Conservation (phyloP, 2,113 vertebrate species). For the Hassar affinis region DNA sequence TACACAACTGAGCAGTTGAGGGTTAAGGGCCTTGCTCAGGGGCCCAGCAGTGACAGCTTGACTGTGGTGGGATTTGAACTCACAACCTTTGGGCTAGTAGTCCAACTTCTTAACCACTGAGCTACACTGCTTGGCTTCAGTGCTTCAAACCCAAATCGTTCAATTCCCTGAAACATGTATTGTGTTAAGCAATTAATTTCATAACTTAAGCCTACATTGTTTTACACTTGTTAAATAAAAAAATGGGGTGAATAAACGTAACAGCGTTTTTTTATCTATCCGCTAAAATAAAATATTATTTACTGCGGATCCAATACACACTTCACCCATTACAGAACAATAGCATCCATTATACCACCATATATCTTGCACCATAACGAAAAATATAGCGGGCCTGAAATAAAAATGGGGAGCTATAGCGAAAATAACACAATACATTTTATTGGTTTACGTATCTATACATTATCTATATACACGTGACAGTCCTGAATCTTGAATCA, state of each 20-base stretch:
- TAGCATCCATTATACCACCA: slow-evolving; percentile 25
- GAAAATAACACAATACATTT: slow-evolving; percentile 39
- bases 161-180: not conserved
- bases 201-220: not conserved
- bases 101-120: no score
- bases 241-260: not conserved
- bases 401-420: slow-evolving; percentile 50
- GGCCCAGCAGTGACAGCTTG: no score
- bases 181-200: not conserved
- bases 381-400: slow-evolving; percentile 50
- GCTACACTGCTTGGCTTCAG: no score
- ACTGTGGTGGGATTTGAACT: no score
- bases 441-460: slow-evolving; percentile 62
- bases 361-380: slow-evolving; percentile 56
- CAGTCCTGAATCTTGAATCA: slow-evolving; percentile 51
- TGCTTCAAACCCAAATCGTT: not conserved
- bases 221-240: not conserved
- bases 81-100: no score
- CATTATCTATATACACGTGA: slow-evolving; percentile 69
- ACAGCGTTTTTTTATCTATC: slow-evolving; percentile 50
- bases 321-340: slow-evolving; percentile 63
- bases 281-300: slow-evolving; percentile 63
- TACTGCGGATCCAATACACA: slow-evolving; percentile 69
- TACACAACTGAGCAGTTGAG: no score
- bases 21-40: no score